Base-by-base conservation (phyloP, 1,140 invertebrate species). In the Drosophila navojoa region DNA sequence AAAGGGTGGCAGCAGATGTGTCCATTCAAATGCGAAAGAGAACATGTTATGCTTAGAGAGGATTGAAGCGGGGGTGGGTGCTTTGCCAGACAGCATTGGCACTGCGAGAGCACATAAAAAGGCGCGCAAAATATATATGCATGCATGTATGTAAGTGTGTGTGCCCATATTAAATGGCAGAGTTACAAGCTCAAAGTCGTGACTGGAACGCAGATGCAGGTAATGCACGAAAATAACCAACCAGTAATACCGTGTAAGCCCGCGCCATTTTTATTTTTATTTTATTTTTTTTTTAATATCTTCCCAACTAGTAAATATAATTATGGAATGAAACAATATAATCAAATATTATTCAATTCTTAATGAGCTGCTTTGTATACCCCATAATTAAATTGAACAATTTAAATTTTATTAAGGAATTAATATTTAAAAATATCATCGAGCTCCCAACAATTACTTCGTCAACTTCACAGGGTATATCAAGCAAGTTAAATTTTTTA, bases 161-260 rank as follows among this genome's bases (percentile, higher is more conserved):
- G 7, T 45, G 42, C n/a, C 9, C 15, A 44, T 45, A 16, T 45
- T 25, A 49, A 25, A 22, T 45, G 71, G 77, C 73, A 81, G 79
- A 81, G 78, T 81, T 81, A 73, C 78, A 62, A 77, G 73, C 59
- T 53, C 4, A 58, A 73, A 80, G 78, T 42, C 79, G 78, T 81
- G 79, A 81, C 79, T 80, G 69, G 74, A 70, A 77, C 69, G 58
- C 78, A 74, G 77, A 81, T 68, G 25, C 55, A 67, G 55, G 73
- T 11, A 53, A 19, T 42, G 19, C 42, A 11, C 11, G 25, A 16
- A 5, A 32, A 15, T 60, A 29, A 15, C 6, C 15, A 27, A 22
- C 44, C 7, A 15, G 0, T 22, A 13, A 22, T 49, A 45, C 27
- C 38, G n/a, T 16, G n/a, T 16, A 11, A 16, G 6, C 16, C 19